phyloP scores from a whole-genome alignment of 2,113 vertebrate genomes.

The Peromyscus maniculatus region DNA sequence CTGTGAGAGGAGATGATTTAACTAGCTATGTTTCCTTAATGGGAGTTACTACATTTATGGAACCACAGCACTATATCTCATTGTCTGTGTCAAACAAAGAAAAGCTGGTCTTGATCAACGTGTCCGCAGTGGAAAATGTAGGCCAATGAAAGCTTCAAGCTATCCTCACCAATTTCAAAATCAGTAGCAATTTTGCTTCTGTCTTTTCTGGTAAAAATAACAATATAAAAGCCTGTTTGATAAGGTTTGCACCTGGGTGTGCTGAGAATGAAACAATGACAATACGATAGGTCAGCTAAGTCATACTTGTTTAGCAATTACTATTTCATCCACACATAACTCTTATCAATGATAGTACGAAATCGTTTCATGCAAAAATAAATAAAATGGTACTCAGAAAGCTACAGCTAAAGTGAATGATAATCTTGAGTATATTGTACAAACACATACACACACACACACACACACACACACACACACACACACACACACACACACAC shows the following conservation, averaged over 20 bases:
- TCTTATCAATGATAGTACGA: not conserved
- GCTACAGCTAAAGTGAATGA: not conserved
- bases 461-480: not conserved
- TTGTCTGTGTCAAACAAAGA: conserved; percentile 4
- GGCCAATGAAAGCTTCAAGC: conserved; percentile 27
- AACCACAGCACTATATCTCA: not conserved
- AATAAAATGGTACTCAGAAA: not conserved
- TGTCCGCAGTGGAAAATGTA: conserved; percentile 3
- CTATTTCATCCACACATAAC: not conserved
- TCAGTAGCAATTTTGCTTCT: not conserved
- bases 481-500: not conserved
- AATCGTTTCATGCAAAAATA: not conserved
- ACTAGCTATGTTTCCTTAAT: not conserved
- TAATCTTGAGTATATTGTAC: not conserved
- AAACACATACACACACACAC: not conserved
- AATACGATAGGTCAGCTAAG: not conserved
- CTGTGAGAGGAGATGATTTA: conserved; percentile 64
- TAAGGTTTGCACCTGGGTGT: not conserved
- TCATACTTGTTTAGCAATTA: not conserved
- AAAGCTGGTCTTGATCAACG: not conserved
- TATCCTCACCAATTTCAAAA: conserved; percentile 13
- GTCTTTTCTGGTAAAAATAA: not conserved
- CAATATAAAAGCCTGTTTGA: not conserved
- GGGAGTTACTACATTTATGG: conserved; percentile 51
- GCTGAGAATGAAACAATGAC: not conserved